Base-by-base conservation (phyloP, 2,888 invertebrate genomes). In the Drosophila basisetae region DNA sequence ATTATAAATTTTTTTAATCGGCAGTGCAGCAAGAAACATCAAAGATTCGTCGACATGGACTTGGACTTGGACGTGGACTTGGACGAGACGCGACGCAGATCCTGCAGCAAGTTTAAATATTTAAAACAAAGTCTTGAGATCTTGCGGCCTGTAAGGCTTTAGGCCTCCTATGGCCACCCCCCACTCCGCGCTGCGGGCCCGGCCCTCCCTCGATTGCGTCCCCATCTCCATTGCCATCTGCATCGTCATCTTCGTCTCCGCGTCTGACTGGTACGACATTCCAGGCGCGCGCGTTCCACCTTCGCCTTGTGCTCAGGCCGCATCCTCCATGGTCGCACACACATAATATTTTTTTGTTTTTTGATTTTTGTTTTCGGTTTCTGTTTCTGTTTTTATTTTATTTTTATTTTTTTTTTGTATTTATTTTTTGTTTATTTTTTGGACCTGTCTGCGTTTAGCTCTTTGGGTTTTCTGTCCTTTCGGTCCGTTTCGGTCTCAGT, bases 1-100 rank as follows among this genome's bases (percentile, higher is more conserved):
- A 85, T 85, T 85, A 85, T 85, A 85, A 84, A 83, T 82, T 85
- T 85, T 88, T 85, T 85, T 85, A 85, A 85, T 85, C 85, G 90
- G 80, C 87, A 89, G 75, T 75, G 75, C 83, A 68, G 71, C 67
- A 83, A 74, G 76, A 84, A 90, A 84, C 90, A 87, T 90, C 90
- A 84, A 84, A 84, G 90, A 89, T 89, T 87, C 84, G 89, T 84
- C 83, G 66, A 78, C 68, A 73, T 68, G 67, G 80, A 64, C 66
- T 68, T 62, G 61, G 68, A 78, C 37, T 71, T 50, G 72, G 56
- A 59, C 49, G 59, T 16, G 43, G 39, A 55, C 10, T 41, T n/a
- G 30, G 30, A 50, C 52, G 64, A 35, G 25, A 61, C 61, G 61
- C 30, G 39, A 31, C 52, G 52, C 58, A 72, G 84, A 84, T 85